Evolutionary conservation across 2,888 invertebrate genomes (phyloP).

Genomic region (Oscheius myriophilus): DNA sequence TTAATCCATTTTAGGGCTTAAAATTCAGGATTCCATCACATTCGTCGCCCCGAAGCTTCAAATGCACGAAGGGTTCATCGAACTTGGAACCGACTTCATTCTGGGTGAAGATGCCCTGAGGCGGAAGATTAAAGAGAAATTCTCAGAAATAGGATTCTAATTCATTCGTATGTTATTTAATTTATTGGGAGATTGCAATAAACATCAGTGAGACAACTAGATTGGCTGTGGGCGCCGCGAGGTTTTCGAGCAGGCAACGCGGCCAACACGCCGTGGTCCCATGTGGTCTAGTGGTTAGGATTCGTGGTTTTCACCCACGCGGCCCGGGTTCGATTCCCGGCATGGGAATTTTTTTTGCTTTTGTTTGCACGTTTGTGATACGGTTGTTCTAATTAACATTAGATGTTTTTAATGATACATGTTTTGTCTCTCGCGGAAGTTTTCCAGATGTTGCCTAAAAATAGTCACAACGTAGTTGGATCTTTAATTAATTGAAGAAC

Average conservation of each 20-base stretch:
- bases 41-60: slow-evolving; percentile 59
- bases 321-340: slow-evolving; percentile 71
- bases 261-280: slow-evolving; percentile 35
- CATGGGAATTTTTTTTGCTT: slow-evolving; percentile 36
- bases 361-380: too few species aligned
- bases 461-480: too few species aligned
- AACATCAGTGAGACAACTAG: too few species aligned
- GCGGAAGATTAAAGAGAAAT: slow-evolving; percentile 56
- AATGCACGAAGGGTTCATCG: slow-evolving; percentile 62
- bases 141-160: slow-evolving; percentile 38
- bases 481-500: too few species aligned
- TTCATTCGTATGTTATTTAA: not conserved
- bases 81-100: slow-evolving; percentile 64
- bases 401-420: too few species aligned
- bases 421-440: too few species aligned
- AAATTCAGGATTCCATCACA: slow-evolving; percentile 58
- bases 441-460: too few species aligned
- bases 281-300: slow-evolving; percentile 71
- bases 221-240: too few species aligned
- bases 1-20: not conserved
- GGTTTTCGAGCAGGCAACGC: too few species aligned
- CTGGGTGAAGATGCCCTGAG: slow-evolving; percentile 57
- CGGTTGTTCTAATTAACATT: too few species aligned
- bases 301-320: slow-evolving; percentile 71
- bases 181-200: too few species aligned